Conservation (phyloP, 1,140 invertebrate species). For the Archivesica marissinica region DNA sequence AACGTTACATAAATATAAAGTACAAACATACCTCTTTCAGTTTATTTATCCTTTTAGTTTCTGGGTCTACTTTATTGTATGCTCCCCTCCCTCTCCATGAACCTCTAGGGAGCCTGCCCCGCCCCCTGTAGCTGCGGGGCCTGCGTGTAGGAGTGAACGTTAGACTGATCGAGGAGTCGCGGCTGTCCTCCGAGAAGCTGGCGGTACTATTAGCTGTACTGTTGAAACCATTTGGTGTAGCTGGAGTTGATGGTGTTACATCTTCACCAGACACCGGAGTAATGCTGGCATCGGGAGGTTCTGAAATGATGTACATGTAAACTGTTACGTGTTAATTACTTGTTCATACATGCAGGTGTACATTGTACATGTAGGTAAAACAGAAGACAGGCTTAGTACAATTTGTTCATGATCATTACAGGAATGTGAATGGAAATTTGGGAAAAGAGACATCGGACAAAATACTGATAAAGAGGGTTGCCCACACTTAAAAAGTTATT, state of each 20-base stretch:
- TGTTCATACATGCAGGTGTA: too few relatives aligned
- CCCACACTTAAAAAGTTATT: too few relatives aligned
- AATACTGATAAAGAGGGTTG: too few relatives aligned
- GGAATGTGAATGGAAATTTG: too few relatives aligned
- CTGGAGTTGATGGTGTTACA: constrained; percentile 4
- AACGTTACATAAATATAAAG: not conserved
- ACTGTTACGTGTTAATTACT: too few relatives aligned
- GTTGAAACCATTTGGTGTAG: constrained; percentile 53
- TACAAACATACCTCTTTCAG: constrained; percentile 84
- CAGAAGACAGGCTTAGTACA: too few relatives aligned
- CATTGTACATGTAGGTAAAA: too few relatives aligned
- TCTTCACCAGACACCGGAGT: constrained; percentile 15
- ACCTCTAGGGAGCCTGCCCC: constrained; percentile 50
- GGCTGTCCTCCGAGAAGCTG: constrained; percentile 80
- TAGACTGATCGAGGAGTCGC: constrained; percentile 73
- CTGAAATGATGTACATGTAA: too few relatives aligned
- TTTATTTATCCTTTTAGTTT: constrained; percentile 84
- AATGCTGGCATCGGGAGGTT: constrained; percentile 39
- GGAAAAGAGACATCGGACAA: too few relatives aligned
- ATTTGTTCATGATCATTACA: too few relatives aligned
- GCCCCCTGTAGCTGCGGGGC: constrained; percentile 34
- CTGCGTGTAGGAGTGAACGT: constrained; percentile 34
- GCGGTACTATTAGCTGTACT: constrained; percentile 69
- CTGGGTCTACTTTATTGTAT: constrained; percentile 62
- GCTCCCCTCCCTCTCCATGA: constrained; percentile 65